These are phyloP conservation scores for Crypturellus tataupa DNA, from an alignment of 2,797 vertebrate genomes.

Conservation along the genomic window DNA sequence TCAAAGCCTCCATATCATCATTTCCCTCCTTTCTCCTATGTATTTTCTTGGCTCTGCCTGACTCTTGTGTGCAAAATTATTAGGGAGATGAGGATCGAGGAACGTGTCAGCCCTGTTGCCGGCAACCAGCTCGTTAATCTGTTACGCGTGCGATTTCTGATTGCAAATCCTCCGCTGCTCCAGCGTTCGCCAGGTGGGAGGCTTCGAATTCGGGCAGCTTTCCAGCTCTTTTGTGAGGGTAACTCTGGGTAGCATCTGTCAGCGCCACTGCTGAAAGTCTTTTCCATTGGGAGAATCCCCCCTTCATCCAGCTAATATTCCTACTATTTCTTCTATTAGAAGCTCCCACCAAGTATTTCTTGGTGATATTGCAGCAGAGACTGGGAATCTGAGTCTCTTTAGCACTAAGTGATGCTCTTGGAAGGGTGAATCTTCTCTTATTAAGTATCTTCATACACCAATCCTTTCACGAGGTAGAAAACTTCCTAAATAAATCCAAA, in stretches of 20 bases:
- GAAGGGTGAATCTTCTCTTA: neutral
- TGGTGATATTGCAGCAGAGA: accelerated
- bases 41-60: neutral
- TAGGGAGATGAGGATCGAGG: neutral
- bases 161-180: neutral
- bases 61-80: neutral
- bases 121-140: neutral
- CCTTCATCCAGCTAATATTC: neutral
- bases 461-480: neutral
- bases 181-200: neutral
- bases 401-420: neutral
- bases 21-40: neutral
- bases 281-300: neutral
- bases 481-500: neutral
- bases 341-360: neutral
- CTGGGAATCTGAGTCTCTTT: neutral
- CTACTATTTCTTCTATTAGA: neutral
- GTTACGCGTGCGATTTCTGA: neutral
- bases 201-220: neutral
- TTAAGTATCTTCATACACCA: neutral
- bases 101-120: neutral
- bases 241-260: neutral
- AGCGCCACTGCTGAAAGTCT: neutral
- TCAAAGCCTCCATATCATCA: neutral
- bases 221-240: neutral